Evolutionary conservation across 1,140 invertebrate genomes (phyloP).

Genomic region (Drosophila auraria): DNA sequence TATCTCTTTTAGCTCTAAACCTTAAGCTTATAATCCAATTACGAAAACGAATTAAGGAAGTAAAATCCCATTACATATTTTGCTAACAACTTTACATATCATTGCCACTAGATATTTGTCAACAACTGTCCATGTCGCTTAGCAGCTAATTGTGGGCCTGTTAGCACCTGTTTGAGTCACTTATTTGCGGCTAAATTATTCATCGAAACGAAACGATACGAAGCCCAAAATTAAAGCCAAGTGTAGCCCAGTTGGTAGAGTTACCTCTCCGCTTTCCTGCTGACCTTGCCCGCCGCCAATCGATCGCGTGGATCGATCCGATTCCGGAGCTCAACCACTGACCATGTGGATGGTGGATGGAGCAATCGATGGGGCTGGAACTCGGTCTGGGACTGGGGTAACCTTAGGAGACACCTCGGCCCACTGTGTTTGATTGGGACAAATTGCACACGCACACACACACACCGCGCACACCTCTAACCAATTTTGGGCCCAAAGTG

Average conservation of each 20-base stretch:
- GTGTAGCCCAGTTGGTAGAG: conserved; percentile 20
- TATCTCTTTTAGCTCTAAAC: too few relatives aligned
- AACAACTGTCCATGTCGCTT: conserved; percentile 16
- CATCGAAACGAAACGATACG: conserved; percentile 22
- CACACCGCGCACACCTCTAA: conserved; percentile 23
- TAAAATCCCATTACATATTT: background rate
- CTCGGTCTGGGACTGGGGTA: conserved; percentile 14
- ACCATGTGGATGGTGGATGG: conserved; percentile 25
- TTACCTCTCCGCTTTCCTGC: conserved; percentile 37
- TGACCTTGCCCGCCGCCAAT: conserved; percentile 48
- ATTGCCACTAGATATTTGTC: conserved; percentile 14
- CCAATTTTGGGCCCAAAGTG: conserved; percentile 62
- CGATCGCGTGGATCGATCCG: conserved; percentile 30
- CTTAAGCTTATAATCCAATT: background rate
- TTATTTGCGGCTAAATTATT: conserved; percentile 36
- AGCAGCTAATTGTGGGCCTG: conserved; percentile 41
- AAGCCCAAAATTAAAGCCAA: conserved; percentile 41
- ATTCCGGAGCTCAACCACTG: conserved; percentile 8
- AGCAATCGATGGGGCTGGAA: conserved; percentile 39
- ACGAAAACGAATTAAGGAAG: background rate
- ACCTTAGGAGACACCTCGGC: conserved; percentile 50
- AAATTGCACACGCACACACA: conserved; percentile 37
- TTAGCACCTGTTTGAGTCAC: conserved; percentile 42
- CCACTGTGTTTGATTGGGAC: conserved; percentile 34
- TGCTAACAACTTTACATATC: background rate